Evolutionary conservation across 2,113 vertebrate genomes (phyloP).

Genomic region (Seriola dumerili): DNA sequence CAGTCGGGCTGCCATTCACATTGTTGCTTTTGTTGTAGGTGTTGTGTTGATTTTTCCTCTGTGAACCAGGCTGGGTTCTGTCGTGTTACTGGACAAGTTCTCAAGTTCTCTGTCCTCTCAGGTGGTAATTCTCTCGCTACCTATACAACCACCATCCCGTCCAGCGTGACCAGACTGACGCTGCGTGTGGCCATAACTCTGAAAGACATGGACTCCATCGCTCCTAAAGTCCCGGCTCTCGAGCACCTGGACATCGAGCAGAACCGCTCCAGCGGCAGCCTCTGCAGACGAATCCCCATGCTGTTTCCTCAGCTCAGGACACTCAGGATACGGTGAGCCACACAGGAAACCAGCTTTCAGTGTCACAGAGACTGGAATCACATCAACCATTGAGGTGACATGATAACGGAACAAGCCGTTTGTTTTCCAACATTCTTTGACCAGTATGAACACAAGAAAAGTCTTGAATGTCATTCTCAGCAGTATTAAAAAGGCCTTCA

Average conservation of each 20-base stretch:
- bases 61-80: no score
- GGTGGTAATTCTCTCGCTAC: conserved; percentile 68
- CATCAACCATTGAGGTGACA: neutral
- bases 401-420: no score
- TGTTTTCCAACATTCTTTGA: no score
- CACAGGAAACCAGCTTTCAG: neutral
- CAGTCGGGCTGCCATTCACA: neutral
- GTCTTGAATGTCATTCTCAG: no score
- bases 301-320: conserved; percentile 74
- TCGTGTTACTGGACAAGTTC: no score
- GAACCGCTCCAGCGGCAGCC: conserved; percentile 77
- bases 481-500: no score
- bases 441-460: no score
- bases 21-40: no score
- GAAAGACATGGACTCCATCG: conserved; percentile 79
- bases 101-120: neutral
- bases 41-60: no score
- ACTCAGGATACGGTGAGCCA: conserved; percentile 70
- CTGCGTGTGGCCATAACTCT: conserved; percentile 72
- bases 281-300: conserved; percentile 74
- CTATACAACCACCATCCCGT: conserved; percentile 71
- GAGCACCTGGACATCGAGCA: conserved; percentile 77
- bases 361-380: neutral
- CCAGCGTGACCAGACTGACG: conserved; percentile 66
- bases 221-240: conserved; percentile 64